Evolutionary conservation across 2,888 invertebrate species (phyloP), one percentile per base, ranked within the genome.

Genomic region (Synergus umbraculus): DNA sequence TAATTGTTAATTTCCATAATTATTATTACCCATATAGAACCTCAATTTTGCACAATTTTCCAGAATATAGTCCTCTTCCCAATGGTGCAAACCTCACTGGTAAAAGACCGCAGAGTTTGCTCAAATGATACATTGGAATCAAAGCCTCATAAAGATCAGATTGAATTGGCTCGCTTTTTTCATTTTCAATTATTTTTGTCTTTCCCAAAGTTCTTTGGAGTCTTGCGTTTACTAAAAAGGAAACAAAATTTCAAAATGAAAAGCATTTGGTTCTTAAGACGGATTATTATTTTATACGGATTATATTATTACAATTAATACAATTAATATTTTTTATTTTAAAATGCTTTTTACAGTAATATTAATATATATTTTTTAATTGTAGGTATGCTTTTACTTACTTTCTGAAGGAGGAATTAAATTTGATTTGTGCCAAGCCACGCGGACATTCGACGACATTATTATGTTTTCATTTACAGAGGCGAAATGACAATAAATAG

Each of bases 61-160:
- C 90, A 2, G 83, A 49, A 77, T 89, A 90, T 84, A 83, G 87
- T 54, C 87, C 89, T 18, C 84, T 79, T 29, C 83, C 77, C 15
- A 86, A 81, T 44, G 80, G 76, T 7, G 79, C 80, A 67, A 91
- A 91, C 78, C 86, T 86, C 0, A 90, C 90, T 3, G 92, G 91
- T 63, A 91, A 78, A 12, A 89, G 77, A 41, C 92, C 92, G n/a
- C 86, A 87, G 13, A 87, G 22, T 83, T 89, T 91, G 78, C 90
- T 89, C 12, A 91, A 76, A 77, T 90, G 85, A 81, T 91, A 92
- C 60, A 90, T 87, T 2, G 92, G 91, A 22, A 84, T 83, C 4
- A 91, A 83, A 0, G 89, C 88, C 63, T 87, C 85, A 64, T 88
- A 90, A 10, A 92, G 84, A 84, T 91, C 89, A 4, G 88, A 87